These are phyloP conservation scores for Darevskia mixta DNA, from an alignment of 2,797 vertebrate species.

Conservation along the genomic window DNA sequence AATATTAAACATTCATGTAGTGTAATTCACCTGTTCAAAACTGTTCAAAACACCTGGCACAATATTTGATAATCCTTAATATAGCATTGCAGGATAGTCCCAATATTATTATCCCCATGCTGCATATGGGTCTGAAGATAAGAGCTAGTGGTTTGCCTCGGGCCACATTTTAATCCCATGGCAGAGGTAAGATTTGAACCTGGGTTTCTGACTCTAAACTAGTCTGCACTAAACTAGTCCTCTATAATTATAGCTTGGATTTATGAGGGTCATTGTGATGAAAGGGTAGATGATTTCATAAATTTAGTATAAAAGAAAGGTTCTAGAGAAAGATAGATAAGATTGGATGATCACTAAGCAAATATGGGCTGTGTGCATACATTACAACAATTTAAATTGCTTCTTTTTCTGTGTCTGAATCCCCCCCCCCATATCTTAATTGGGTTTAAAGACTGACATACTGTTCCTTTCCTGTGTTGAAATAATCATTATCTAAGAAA, in stretches of 20 bases:
- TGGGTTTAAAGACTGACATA: neutral
- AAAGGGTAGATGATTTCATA: neutral
- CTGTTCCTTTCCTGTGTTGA: neutral
- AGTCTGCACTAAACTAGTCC: neutral
- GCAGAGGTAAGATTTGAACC: neutral
- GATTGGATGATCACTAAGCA: neutral
- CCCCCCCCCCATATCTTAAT: neutral
- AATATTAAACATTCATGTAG: neutral
- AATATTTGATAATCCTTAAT: neutral
- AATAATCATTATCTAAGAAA: neutral
- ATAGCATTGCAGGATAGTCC: neutral
- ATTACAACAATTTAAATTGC: slow-evolving; percentile 8
- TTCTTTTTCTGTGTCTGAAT: neutral
- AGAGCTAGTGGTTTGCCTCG: neutral
- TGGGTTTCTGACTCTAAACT: neutral
- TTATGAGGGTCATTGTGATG: neutral
- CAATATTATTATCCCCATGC: neutral
- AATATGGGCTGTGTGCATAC: neutral
- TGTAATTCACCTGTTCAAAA: neutral
- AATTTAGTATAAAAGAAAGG: neutral
- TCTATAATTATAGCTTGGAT: neutral
- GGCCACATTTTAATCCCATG: neutral
- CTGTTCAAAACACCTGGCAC: neutral
- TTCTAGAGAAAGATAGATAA: neutral
- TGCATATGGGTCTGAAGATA: neutral